Percentiles rank a stretch among this genome's conserved stretches.
Conservation (phyloP, 2,888 invertebrate species). For the Euclidia mi region DNA sequence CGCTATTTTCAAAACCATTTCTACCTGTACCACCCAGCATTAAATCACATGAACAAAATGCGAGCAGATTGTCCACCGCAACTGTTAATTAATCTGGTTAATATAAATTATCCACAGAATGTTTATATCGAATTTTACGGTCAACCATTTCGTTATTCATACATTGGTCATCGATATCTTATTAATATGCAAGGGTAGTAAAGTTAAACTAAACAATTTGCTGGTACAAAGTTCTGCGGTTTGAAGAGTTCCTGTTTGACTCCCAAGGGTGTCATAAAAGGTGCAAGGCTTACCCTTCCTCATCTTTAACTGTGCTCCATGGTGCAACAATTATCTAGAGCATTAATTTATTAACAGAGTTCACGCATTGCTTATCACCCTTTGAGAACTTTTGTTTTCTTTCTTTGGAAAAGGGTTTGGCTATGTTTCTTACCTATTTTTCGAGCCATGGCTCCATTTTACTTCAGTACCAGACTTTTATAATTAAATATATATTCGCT, state of each 20-base stretch:
- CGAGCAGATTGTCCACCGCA: background rate
- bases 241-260: conserved; percentile 5
- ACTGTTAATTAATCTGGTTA: background rate
- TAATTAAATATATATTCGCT: no score
- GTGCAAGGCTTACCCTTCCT: background rate
- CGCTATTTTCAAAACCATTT: no score
- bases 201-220: no score
- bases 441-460: no score
- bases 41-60: background rate
- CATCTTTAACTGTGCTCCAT: background rate
- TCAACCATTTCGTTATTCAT: conserved; percentile 6
- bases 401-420: background rate
- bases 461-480: no score
- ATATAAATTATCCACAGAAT: background rate
- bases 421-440: no score
- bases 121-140: conserved; percentile 9
- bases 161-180: conserved; percentile 4
- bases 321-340: conserved; percentile 7
- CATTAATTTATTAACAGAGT: background rate
- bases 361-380: background rate
- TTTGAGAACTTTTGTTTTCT: background rate
- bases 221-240: no score
- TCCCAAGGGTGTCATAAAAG: conserved; percentile 9
- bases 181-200: conserved; percentile 11
- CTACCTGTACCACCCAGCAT: no score